phyloP scores from a whole-genome alignment of 2,888 invertebrate genomes.

The Anagyrus pseudococci region DNA sequence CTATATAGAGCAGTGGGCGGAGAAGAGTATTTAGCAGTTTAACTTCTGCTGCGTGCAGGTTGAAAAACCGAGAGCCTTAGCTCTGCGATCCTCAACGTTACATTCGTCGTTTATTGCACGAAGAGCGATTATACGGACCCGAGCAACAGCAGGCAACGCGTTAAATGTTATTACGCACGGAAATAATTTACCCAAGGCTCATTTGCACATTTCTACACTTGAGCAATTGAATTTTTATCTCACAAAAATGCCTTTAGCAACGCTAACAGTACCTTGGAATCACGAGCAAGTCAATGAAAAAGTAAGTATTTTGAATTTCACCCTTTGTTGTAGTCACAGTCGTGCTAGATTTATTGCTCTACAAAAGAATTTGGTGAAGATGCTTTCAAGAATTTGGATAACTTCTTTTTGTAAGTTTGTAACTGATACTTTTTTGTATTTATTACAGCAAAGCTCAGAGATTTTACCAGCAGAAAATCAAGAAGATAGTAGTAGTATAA shows the following conservation, averaged over 20 bases:
- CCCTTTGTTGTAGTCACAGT: background rate
- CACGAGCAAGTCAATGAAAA: conserved; percentile 53
- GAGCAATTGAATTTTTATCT: conserved; percentile 10
- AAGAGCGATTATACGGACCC: too few species aligned
- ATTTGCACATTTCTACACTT: background rate
- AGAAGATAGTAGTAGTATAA: conserved; percentile 53
- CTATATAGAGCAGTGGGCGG: too few species aligned
- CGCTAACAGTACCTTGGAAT: conserved; percentile 57
- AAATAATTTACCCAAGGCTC: conserved; percentile 8
- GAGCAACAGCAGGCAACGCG: too few species aligned
- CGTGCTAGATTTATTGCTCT: background rate
- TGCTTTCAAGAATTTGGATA: background rate
- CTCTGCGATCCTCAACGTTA: too few species aligned
- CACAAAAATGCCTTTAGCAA: conserved; percentile 56
- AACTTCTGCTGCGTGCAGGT: too few species aligned
- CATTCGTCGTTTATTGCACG: too few species aligned
- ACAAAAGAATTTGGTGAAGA: background rate
- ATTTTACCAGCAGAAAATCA: conserved; percentile 55
- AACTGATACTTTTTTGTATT: conserved; percentile 3
- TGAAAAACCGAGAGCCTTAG: too few species aligned
- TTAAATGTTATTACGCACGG: too few species aligned
- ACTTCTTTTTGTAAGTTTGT: conserved; percentile 2
- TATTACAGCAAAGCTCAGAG: conserved; percentile 45
- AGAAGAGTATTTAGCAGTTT: too few species aligned
- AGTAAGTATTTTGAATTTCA: conserved; percentile 41